Evolutionary conservation across 1,140 invertebrate genomes (phyloP), one percentile per base, ranked within the genome.

Genomic region (Vanessa atalanta): DNA sequence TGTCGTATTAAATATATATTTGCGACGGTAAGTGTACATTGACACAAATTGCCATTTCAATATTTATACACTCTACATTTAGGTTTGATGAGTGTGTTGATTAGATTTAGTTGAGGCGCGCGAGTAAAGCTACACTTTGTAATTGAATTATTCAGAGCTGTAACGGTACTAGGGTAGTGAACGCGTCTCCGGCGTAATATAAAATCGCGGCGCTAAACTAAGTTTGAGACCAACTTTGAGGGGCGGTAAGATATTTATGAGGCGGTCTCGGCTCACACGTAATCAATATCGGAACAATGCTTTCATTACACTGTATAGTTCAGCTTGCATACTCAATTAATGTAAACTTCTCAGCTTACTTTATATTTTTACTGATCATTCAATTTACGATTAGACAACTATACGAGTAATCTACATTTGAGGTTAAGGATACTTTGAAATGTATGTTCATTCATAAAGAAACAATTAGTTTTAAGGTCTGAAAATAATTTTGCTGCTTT

Each of bases 141-240:
- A 70, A 75, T 75, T 75, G 64, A 70, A 75, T 75, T 70, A 75
- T 75, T 70, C 68, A 75, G 53, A 16, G 53, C 66, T 55, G 66
- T 61, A 37, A 13, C 57, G 57, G 12, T 15, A 37, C 57, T 37
- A 13, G 47, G 64, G 61, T 70, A 26, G 50, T 37, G 63, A 75
- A 65, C 48, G 68, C 65, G 73, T 63, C 57, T 67, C 63, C 16
- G 16, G 48, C 55, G 64, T 66, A 55, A 70, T 65, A 43, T 75
- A 57, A 70, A 73, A 63, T 68, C 47, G 55, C 65, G 43, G 60
- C 50, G 73, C 37, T 48, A 75, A 70, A 75, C 47, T 65, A 61
- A 75, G 63, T 70, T 70, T 47, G 63, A 53, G 43, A 69, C 53
- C 53, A 68, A 68, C 31, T 60, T 68, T 68, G 53, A 68, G 16